These are phyloP conservation scores for Stomorhina lunata DNA, from an alignment of 2,888 invertebrate species.

Conservation along the genomic window DNA sequence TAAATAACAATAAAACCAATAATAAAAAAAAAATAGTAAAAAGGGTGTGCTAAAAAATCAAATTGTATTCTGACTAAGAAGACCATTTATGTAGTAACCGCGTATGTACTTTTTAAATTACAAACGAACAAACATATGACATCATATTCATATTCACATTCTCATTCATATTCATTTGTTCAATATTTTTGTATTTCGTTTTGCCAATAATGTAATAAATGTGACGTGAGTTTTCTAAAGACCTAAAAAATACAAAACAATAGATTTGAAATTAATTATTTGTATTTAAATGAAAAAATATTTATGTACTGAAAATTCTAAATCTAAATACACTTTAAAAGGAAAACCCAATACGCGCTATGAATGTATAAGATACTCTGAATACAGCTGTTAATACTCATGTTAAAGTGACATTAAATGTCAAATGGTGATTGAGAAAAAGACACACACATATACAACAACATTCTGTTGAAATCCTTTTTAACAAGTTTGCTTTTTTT, in stretches of 20 bases:
- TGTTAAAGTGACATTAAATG: background rate
- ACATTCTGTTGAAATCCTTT: background rate
- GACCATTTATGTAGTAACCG: slow-evolving; percentile 12
- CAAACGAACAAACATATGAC: slow-evolving; percentile 32
- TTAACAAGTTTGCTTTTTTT: background rate
- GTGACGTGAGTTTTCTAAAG: background rate
- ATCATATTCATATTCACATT: background rate
- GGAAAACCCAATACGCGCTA: background rate
- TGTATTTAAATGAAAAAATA: background rate
- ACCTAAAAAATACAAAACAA: background rate
- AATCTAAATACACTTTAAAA: no score
- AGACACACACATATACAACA: background rate
- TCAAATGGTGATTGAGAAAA: background rate
- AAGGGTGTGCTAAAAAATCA: slow-evolving; percentile 24
- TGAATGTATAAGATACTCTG: background rate
- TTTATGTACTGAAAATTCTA: no score
- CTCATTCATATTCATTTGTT: background rate
- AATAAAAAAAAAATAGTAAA: slow-evolving; percentile 13
- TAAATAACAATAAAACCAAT: background rate
- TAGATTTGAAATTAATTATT: background rate
- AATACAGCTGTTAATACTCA: background rate
- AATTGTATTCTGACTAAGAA: slow-evolving; percentile 31
- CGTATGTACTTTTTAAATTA: background rate
- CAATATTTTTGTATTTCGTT: background rate
- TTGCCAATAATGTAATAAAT: background rate